A percentile compares a stretch with the other conserved stretches of the same genome.
These are phyloP conservation scores for Notiomystis cincta DNA, from an alignment of 2,113 vertebrate genomes.

Conservation along the genomic window DNA sequence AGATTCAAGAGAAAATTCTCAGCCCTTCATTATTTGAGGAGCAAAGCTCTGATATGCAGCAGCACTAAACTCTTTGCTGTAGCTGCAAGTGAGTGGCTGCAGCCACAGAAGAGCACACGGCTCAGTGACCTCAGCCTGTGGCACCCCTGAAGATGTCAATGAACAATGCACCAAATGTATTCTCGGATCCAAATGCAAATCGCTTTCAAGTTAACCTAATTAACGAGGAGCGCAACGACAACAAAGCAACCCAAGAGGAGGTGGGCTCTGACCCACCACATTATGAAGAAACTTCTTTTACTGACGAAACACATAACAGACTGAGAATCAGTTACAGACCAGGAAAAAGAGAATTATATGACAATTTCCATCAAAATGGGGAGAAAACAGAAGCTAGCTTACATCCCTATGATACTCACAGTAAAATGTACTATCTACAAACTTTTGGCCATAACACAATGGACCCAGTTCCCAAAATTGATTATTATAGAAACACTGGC, in stretches of 20 bases:
- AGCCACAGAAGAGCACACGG: background rate
- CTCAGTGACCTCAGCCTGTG: background rate
- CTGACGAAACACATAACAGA: conserved; percentile 67
- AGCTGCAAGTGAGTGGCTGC: background rate
- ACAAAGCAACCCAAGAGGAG: conserved; percentile 49
- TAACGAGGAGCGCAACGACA: conserved; percentile 66
- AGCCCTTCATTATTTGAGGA: conserved; percentile 14
- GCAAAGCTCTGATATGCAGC: background rate
- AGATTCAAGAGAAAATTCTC: background rate
- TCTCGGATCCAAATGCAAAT: conserved; percentile 69
- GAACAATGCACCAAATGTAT: conserved; percentile 69
- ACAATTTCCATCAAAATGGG: conserved; percentile 73
- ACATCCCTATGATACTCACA: conserved; percentile 77
- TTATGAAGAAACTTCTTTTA: conserved; percentile 86
- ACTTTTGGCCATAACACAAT: conserved; percentile 94
- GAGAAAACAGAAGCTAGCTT: conserved; percentile 78
- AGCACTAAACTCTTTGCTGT: background rate
- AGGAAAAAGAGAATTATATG: conserved; percentile 68
- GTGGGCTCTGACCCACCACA: conserved; percentile 75
- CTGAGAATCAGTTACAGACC: conserved; percentile 73
- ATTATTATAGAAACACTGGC: conserved; percentile 93
- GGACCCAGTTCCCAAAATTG: conserved; percentile 89
- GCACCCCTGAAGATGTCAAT: conserved; percentile 69
- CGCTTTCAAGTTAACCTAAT: conserved; percentile 80
- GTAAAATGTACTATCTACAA: conserved; percentile 78